Base-by-base conservation (phyloP, 2,888 invertebrate genomes). In the Protophormia terraenovae region DNA sequence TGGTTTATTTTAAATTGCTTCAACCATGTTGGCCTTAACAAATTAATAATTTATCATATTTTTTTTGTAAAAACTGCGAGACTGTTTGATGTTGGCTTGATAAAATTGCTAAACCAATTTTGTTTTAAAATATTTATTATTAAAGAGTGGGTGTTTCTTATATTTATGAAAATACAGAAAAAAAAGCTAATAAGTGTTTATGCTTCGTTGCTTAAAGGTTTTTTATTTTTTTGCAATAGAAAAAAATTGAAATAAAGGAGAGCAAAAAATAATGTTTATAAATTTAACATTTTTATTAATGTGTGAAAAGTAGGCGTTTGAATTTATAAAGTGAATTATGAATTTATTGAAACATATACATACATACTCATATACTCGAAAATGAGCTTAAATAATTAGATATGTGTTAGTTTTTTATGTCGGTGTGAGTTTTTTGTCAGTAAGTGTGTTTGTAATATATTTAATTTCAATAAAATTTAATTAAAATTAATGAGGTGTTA, bases 301-400 rank as follows among this genome's bases (percentile, higher is more conserved):
- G 85, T 85, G 85, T 66, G 85, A 82, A 85, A 85, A 82, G 85
- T 79, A 75, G 85, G 85, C 85, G 85, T 81, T 67, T 53, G 45
- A 60, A 78, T 85, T 78, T 58, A n/a, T n/a, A n/a, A n/a, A n/a
- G n/a, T n/a, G 41, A 62, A 64, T 72, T 64, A 29, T 38, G n/a
- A 76, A 41, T 71, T 55, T 55, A 14, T 58, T 27, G 19, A 69
- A 58, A 67, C 10, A 41, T 3, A 27, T 1, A 7, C 32, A 35
- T 12, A 32, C 67, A 41, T 27, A 73, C 22, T 69, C 22, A n/a
- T 22, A 4, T 50, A 50, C 1, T 75, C 6, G 19, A 14, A 66
- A 83, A 53, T 75, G 24, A 41, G 27, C 58, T 47, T 41, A 84
- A 76, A 66, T n/a, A n/a, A n/a, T n/a, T n/a, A n/a, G n/a, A n/a